Conservation (phyloP, 2,888 invertebrate genomes). For the Spisula subtruncata region DNA sequence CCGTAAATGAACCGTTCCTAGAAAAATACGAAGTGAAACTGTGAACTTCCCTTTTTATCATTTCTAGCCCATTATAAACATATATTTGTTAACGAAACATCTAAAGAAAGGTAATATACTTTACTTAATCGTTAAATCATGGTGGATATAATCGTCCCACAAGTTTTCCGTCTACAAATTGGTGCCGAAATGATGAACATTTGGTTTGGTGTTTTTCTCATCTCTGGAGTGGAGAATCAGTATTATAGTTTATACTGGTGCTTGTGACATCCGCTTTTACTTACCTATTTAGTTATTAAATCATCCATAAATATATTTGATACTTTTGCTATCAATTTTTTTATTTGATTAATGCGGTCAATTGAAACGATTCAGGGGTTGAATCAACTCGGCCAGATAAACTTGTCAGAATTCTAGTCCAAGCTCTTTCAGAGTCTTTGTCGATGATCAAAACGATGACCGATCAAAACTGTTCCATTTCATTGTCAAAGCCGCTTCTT, state of each 20-base stretch:
- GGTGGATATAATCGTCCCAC: neutral
- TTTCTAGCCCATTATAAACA: neutral
- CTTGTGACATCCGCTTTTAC: neutral
- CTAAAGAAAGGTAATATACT: neutral
- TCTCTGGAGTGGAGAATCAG: neutral
- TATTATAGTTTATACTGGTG: neutral
- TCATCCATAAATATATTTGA: neutral
- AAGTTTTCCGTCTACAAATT: neutral
- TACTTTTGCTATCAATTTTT: no score
- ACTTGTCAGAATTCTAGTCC: no score
- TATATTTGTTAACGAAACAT: neutral
- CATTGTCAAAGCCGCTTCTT: no score
- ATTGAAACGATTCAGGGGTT: no score
- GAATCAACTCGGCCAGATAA: no score
- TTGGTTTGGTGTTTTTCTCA: neutral
- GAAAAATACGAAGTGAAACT: neutral
- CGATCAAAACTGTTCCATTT: no score
- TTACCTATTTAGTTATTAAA: neutral
- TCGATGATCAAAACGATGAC: no score
- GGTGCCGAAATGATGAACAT: neutral
- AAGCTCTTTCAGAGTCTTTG: no score
- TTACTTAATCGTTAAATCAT: neutral
- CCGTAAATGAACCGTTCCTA: conserved; percentile 18
- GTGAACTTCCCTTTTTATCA: neutral
- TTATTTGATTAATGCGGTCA: no score